phyloP scores from a whole-genome alignment of 2,113 vertebrate species.

The Cheilinus undulatus region DNA sequence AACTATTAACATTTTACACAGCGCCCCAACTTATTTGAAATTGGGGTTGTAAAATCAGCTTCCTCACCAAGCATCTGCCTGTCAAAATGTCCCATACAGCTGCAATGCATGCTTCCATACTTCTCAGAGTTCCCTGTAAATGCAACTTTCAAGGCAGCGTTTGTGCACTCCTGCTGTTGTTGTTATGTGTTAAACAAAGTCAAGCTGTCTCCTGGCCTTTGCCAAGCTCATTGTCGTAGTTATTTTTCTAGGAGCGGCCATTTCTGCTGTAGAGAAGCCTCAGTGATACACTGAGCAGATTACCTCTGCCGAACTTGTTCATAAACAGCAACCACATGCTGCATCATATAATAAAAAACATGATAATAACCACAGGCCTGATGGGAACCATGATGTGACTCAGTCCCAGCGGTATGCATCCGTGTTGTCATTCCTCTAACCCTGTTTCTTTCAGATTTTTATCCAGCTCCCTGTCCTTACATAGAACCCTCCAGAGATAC shows the following conservation, averaged over 20 bases:
- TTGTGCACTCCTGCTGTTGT: constrained; percentile 40
- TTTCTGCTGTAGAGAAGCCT: constrained; percentile 41
- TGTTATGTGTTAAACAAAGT: constrained; percentile 70
- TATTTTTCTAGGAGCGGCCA: constrained; percentile 49
- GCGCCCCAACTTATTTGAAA: too few species aligned
- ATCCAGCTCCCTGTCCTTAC: background rate
- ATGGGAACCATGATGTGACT: constrained; percentile 64
- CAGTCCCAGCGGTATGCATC: constrained; percentile 35
- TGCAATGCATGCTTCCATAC: constrained; percentile 4
- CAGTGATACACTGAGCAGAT: constrained; percentile 64
- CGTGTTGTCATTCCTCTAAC: constrained; percentile 41
- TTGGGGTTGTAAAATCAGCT: too few species aligned
- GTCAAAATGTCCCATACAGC: constrained; percentile 4
- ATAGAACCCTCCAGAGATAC: background rate
- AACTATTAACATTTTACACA: too few species aligned
- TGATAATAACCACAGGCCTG: constrained; percentile 62
- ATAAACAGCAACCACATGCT: constrained; percentile 74
- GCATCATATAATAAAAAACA: constrained; percentile 73
- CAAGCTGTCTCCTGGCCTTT: constrained; percentile 58
- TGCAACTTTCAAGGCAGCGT: constrained; percentile 27
- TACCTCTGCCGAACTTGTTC: constrained; percentile 62
- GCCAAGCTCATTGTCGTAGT: constrained; percentile 56
- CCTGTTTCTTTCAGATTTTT: constrained; percentile 5
- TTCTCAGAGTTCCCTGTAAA: constrained; percentile 9
- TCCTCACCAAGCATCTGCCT: constrained; percentile 8